Conservation (phyloP, 2,888 invertebrate genomes). For the Podabrus alpinus region DNA sequence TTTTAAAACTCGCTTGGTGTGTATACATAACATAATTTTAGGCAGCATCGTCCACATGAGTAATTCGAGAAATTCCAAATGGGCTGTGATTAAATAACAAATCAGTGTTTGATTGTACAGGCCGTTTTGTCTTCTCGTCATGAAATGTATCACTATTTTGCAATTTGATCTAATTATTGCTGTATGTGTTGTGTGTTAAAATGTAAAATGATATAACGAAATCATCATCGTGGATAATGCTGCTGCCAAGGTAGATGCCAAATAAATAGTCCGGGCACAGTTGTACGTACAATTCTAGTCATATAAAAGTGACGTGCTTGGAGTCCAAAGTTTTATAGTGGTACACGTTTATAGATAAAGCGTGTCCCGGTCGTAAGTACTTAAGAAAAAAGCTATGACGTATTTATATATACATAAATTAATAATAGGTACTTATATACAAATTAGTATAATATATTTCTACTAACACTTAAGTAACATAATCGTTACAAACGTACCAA, state of each 20-base stretch:
- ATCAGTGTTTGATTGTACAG: conserved; percentile 72
- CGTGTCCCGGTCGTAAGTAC: conserved; percentile 23
- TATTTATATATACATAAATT: conserved; percentile 49
- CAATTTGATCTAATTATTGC: conserved; percentile 50
- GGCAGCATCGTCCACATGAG: conserved; percentile 44
- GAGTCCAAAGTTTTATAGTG: conserved; percentile 32
- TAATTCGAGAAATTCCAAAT: conserved; percentile 71
- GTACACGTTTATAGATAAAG: conserved; percentile 24
- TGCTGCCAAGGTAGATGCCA: conserved; percentile 35
- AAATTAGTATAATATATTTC: conserved; percentile 51
- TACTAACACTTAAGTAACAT: conserved; percentile 55
- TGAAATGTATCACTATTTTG: conserved; percentile 53
- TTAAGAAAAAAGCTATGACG: conserved; percentile 49
- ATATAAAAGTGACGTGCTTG: conserved; percentile 38
- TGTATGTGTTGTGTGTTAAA: conserved; percentile 45
- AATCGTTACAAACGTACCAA: conserved; percentile 69
- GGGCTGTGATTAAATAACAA: conserved; percentile 76
- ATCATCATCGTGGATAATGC: conserved; percentile 31
- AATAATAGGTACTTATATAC: conserved; percentile 46
- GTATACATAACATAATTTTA: conserved; percentile 19
- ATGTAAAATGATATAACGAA: conserved; percentile 36
- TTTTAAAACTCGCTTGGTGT: conserved; percentile 27
- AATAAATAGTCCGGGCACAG: conserved; percentile 45
- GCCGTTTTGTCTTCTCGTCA: conserved; percentile 66
- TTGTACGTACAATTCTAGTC: conserved; percentile 50